Evolutionary conservation across 2,797 vertebrate genomes (phyloP).

Genomic region (Molossus molossus): DNA sequence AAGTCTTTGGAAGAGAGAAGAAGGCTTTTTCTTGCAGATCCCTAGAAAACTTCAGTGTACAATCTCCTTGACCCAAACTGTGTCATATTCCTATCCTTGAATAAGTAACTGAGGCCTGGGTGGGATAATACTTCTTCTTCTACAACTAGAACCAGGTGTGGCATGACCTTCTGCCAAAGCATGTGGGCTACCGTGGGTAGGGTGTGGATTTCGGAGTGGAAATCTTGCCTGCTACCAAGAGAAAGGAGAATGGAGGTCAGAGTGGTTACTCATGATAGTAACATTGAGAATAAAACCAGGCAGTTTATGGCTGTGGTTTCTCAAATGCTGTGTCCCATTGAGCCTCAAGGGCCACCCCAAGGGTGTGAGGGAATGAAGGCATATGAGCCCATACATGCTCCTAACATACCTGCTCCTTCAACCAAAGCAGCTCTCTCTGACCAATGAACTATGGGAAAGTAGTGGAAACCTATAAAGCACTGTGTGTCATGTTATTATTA

Average conservation of each 20-base stretch:
- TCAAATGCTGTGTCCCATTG: conserved; percentile 2
- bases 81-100: background rate
- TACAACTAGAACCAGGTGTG: background rate
- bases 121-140: background rate
- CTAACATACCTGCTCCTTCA: background rate
- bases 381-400: background rate
- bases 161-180: background rate
- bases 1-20: conserved; percentile 9
- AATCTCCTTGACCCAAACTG: background rate
- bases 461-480: conserved; percentile 8
- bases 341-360: background rate
- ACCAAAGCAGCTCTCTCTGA: background rate
- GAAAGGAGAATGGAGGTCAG: background rate
- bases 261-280: background rate
- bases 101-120: background rate
- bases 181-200: background rate
- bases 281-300: background rate
- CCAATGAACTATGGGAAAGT: background rate
- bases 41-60: background rate
- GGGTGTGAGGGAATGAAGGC: background rate
- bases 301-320: background rate
- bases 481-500: background rate
- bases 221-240: background rate
- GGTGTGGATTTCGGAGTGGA: background rate
- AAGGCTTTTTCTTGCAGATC: background rate